Evolutionary conservation across 2,797 vertebrate genomes (phyloP), one percentile per base, ranked within the genome.

Genomic region (Nyctibius grandis): DNA sequence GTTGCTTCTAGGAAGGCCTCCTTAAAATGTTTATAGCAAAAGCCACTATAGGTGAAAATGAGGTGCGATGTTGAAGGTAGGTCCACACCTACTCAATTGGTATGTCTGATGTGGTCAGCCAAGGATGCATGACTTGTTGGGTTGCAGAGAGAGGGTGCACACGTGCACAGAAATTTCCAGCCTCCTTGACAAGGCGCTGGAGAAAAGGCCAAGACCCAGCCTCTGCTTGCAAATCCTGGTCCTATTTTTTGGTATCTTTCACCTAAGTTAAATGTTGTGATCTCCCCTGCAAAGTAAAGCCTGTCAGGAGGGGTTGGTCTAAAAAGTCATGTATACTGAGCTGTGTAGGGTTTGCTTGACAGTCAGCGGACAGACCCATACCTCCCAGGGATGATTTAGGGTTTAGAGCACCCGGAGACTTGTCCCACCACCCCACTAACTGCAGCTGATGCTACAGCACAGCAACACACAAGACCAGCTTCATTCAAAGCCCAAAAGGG

Each of bases 1-100:
- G 9, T 25, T 48, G 29, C 29, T 68, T 68, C 56, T 44, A 34
- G 4, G 21, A 16, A 69, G 12, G 6, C 12, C 25, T 84, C 15
- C 36, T 51, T 53, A 65, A 76, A 84, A 61, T 5, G 5, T 63
- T 65, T 65, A 22, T 50, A 47, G 11, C 4, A 63, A 78, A 88
- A 91, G 11, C 5, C 79, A 28, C 11, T 26, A 1, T 4, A 44
- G 69, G 11, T 36, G 61, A 74, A 89, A 80, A 17, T 23, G 19
- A 88, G 34, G 26, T 34, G 20, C 17, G 38, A 1, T 47, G 6
- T 12, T 75, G 45, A 56, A 76, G 53, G 28, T 36, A 61, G 15
- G 17, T 73, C 63, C 59, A 69, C 1, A 1, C 2, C 42, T 18
- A 8, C 38, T 75, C 19, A n/a, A 4, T 72, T 51, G 1, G 0